Percentiles rank a stretch among this genome's conserved stretches.
Evolutionary conservation across 2,888 invertebrate genomes (phyloP).

Genomic region (Apamea epomidion): DNA sequence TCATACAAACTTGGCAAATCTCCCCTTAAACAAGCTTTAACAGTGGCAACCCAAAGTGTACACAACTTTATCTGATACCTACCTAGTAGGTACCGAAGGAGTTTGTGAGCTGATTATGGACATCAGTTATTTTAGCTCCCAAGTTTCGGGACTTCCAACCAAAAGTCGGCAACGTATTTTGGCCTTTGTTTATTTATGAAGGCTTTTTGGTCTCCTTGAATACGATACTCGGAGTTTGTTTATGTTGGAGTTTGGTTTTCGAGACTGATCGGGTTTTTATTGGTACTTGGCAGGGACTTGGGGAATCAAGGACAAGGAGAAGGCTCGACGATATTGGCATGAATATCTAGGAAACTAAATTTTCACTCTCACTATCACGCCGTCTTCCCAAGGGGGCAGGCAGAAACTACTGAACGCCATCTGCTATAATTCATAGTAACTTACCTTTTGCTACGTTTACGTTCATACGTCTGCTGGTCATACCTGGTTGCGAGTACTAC

Average conservation of each 20-base stretch:
- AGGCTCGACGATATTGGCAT: neutral
- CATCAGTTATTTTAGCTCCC: constrained; percentile 54
- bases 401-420: neutral
- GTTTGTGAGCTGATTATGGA: constrained; percentile 50
- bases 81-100: constrained; percentile 17
- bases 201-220: constrained; percentile 49
- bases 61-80: constrained; percentile 39
- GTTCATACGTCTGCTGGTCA: neutral
- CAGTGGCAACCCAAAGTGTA: constrained; percentile 37
- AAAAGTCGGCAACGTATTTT: constrained; percentile 58
- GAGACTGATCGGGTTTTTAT: constrained; percentile 46
- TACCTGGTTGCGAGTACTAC: neutral
- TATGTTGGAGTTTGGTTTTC: constrained; percentile 28
- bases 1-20: neutral
- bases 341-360: neutral
- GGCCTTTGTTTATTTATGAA: constrained; percentile 52
- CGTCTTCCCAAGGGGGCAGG: neutral
- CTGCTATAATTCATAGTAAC: neutral
- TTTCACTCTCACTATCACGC: neutral
- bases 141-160: constrained; percentile 44
- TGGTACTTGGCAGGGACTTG: constrained; percentile 10
- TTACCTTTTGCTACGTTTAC: neutral
- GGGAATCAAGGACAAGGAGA: neutral
- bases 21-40: neutral
- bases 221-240: constrained; percentile 59